phyloP scores from a whole-genome alignment of 2,888 invertebrate genomes.

The Cylindroiulus punctatus region DNA sequence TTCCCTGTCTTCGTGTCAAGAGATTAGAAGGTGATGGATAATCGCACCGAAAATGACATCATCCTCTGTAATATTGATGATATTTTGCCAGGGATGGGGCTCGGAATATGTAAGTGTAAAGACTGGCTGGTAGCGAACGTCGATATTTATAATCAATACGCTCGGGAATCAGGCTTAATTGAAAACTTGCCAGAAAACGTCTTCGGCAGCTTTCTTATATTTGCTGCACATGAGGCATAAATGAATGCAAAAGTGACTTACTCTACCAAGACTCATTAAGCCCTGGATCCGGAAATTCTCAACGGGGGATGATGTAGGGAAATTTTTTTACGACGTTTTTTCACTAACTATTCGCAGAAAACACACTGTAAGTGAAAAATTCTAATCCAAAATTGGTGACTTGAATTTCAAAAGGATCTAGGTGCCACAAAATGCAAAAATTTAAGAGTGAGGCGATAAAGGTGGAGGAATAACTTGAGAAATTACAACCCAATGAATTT shows the following conservation, averaged over 20 bases:
- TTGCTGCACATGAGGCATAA: background rate
- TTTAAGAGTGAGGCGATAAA: too few relatives aligned
- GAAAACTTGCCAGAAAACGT: constrained; percentile 28
- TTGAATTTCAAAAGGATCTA: too few relatives aligned
- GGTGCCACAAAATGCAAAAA: too few relatives aligned
- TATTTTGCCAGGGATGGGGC: constrained; percentile 27
- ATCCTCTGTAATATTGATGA: constrained; percentile 48
- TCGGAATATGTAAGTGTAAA: constrained; percentile 36
- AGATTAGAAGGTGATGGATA: constrained; percentile 53
- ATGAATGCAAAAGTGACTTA: constrained; percentile 6
- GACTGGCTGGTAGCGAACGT: background rate
- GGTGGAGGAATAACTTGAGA: too few relatives aligned
- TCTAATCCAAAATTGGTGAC: too few relatives aligned
- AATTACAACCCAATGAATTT: too few relatives aligned
- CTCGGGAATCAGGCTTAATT: constrained; percentile 28
- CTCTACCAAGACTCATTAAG: too few relatives aligned
- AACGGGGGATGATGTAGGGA: too few relatives aligned
- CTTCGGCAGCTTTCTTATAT: background rate
- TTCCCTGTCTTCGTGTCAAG: constrained; percentile 52
- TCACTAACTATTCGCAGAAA: too few relatives aligned
- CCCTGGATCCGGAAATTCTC: too few relatives aligned
- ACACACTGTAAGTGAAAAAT: too few relatives aligned
- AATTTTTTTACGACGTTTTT: too few relatives aligned
- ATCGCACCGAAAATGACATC: constrained; percentile 50
- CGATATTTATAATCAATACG: constrained; percentile 45